Evolutionary conservation across 2,888 invertebrate genomes (phyloP), one percentile per base, ranked within the genome.

Genomic region (Apodemia mormo): DNA sequence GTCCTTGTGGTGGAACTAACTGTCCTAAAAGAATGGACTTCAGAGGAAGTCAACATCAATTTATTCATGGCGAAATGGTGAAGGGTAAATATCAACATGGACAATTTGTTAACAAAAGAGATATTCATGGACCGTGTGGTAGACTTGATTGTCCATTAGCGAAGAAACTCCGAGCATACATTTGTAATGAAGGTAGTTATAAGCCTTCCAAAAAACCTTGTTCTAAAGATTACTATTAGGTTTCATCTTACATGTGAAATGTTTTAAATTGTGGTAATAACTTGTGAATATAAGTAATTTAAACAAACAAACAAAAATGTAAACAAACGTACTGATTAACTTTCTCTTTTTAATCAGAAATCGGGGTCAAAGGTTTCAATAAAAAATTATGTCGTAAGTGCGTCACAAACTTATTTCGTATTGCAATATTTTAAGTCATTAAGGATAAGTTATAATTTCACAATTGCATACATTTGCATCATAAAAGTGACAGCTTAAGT

Each of bases 1-100:
- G 93, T 0, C 92, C 92, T 3, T 93, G 93, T 76, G 92, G 92
- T 69, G 93, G 93, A n/a, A 92, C 90, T 0, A 93, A 93, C 67
- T 93, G 93, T 77, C 85, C 83, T 1, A 90, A 88, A 73, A 81
- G 93, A 72, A 90, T 93, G 92, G 91, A 93, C 0, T 92, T 82
- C 68, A 83, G 92, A 75, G 92, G 92, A 1, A 90, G 90, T 73
- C 90, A 93, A 69, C 92, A 93, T 74, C 88, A 89, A 67, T 93
- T 93, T 66, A 90, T 93, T 65, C 85, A 79, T 52, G 93, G 93
- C 10, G 89, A 92, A 74, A 82, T 75, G 12, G 69, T 85, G 0
- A 92, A 90, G 79, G 89, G 89, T 0, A 92, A 91, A 70, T 93
- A 90, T 73, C 82, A 89, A 52, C 90, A 87, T 70, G 93, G 93